phyloP scores from a whole-genome alignment of 1,140 invertebrate genomes.

The Temnothorax curvispinosus region DNA sequence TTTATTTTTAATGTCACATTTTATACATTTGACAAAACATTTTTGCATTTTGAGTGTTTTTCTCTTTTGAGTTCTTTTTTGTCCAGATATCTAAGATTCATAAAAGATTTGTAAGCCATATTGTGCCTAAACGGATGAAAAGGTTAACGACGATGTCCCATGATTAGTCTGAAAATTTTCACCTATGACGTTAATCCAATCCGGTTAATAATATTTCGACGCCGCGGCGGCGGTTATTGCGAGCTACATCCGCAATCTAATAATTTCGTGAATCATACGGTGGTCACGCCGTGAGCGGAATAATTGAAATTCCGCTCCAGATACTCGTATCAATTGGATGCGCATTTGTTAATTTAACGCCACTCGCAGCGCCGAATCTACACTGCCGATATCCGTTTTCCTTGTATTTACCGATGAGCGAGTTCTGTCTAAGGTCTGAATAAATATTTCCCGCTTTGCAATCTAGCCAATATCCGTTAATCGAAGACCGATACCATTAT shows the following conservation, averaged over 20 bases:
- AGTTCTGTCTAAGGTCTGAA: conserved; percentile 31
- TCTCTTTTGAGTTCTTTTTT: background rate
- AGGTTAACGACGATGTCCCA: background rate
- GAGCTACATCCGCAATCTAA: conserved; percentile 40
- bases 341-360: conserved; percentile 66
- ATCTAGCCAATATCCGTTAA: conserved; percentile 19
- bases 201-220: conserved; percentile 46
- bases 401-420: conserved; percentile 10
- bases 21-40: background rate
- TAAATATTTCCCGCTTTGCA: conserved; percentile 47
- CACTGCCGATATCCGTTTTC: conserved; percentile 21
- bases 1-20: background rate
- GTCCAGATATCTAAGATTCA: background rate
- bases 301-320: conserved; percentile 67
- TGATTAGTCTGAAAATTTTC: conserved; percentile 42
- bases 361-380: background rate
- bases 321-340: conserved; percentile 46
- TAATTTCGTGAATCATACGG: conserved; percentile 63
- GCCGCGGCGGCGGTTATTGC: background rate
- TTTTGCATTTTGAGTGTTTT: background rate
- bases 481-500: conserved; percentile 30
- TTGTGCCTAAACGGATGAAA: background rate
- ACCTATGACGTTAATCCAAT: background rate
- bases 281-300: conserved; percentile 16
- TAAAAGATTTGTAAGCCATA: background rate